Conservation (phyloP, 2,113 vertebrate species). For the Nettapus auritus region DNA sequence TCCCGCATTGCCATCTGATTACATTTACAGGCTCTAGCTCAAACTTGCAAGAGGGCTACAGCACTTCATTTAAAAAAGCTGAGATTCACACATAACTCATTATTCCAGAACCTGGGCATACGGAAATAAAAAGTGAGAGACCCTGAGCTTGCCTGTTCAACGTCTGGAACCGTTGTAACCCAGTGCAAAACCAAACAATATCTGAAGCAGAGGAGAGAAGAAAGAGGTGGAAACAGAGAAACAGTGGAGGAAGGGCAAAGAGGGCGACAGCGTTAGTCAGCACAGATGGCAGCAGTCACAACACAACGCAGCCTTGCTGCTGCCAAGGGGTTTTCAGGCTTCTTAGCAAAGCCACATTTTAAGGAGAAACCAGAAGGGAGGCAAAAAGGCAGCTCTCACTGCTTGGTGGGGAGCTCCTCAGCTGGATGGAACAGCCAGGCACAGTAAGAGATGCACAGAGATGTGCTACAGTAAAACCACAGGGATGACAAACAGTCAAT, state of each 20-base stretch:
- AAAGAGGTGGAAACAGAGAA: background rate
- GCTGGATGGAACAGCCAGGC: background rate
- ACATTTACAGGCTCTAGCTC: background rate
- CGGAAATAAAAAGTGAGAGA: background rate
- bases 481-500: background rate
- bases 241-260: background rate
- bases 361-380: background rate
- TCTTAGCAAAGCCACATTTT: background rate
- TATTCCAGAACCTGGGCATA: background rate
- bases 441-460: background rate
- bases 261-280: slow-evolving; percentile 31
- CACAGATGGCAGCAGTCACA: slow-evolving; percentile 32
- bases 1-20: background rate
- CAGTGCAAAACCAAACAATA: background rate
- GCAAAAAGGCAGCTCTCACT: background rate
- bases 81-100: background rate
- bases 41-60: background rate
- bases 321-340: slow-evolving; percentile 4
- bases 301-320: background rate
- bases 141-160: background rate
- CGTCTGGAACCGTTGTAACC: background rate
- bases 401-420: background rate
- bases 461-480: background rate
- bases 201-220: background rate
- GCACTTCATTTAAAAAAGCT: background rate